These are phyloP conservation scores for Scelioninae gen. 1 DNA, from an alignment of 2,888 invertebrate species.

Conservation along the genomic window DNA sequence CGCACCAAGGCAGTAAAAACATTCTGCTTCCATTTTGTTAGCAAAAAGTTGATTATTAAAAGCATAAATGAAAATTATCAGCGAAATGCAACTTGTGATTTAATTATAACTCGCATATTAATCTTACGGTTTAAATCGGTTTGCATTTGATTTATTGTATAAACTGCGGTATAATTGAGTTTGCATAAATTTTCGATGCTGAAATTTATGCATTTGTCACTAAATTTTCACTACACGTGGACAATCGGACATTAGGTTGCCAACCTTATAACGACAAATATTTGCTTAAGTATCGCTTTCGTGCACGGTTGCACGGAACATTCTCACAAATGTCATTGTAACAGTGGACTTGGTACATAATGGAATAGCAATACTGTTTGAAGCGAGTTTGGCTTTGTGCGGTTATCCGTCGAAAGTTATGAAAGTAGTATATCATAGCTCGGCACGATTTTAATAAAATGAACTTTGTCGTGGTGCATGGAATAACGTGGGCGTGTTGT, in stretches of 20 bases:
- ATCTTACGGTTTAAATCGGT: background rate
- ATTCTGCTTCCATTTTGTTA: too few species aligned
- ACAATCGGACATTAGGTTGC: conserved; percentile 26
- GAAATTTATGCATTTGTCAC: conserved; percentile 7
- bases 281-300: conserved; percentile 41
- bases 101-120: too few species aligned
- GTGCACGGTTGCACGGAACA: conserved; percentile 22
- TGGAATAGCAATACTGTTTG: conserved; percentile 47
- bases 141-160: conserved; percentile 6
- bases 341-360: conserved; percentile 27
- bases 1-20: too few species aligned
- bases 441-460: conserved; percentile 37
- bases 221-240: conserved; percentile 30
- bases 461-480: conserved; percentile 8
- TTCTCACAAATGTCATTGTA: conserved; percentile 48
- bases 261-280: conserved; percentile 29
- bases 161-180: background rate
- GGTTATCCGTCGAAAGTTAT: conserved; percentile 52
- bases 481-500: conserved; percentile 12
- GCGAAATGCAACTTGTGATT: too few species aligned
- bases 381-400: conserved; percentile 37
- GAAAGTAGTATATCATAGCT: conserved; percentile 46
- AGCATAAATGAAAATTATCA: too few species aligned
- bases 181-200: conserved; percentile 6
- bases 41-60: too few species aligned